Evolutionary conservation across 2,113 vertebrate species (phyloP), one percentile per base, ranked within the genome.

Genomic region (Tylochromis polylepis): DNA sequence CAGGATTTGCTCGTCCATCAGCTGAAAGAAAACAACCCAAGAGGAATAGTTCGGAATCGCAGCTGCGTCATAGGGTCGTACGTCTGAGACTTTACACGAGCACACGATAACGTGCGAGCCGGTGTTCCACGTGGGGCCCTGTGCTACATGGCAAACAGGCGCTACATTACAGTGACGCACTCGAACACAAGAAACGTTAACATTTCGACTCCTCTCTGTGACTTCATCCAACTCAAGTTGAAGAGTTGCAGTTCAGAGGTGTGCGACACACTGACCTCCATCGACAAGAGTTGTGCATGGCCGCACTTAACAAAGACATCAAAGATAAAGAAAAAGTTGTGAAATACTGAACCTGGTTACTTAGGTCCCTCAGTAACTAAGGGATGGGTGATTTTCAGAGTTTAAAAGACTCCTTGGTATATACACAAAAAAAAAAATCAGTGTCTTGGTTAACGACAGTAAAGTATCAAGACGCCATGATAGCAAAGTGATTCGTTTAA

Each of bases 1-100:
- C 36, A 99, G 96, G 77, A 99, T 98, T 94, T 99, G 98, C 93
- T 99, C 98, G 3, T 99, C 98, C 96, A 99, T 99, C 82, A 99
- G 92, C 98, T 99, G 95, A 56, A 6, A 85, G 56, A 77, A 55
- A 55, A 36, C 0, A 24, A 67, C 20, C 82, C 2, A 3, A 46
- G 57, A 86, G 11, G 10, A 57, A 51, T 4, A 12, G 24, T 5
- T 49, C 12, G 70, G 16, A 49, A 79, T 24, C 43, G 14, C 5
- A 14, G 24, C 18, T 7, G 38, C 22, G 18, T 27, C 29, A 18
- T 20, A 24, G 67, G 62, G 24, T 29, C 22, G 11, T 16, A 46
- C 41, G 46, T 72, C 22, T 27, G 14, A 72, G 22, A 46, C 67
- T 29, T 49, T 31, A 18, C 22, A 72, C 8, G 5, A 11, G 22